phyloP scores from a whole-genome alignment of 2,797 vertebrate genomes.

The Poecile montanus region DNA sequence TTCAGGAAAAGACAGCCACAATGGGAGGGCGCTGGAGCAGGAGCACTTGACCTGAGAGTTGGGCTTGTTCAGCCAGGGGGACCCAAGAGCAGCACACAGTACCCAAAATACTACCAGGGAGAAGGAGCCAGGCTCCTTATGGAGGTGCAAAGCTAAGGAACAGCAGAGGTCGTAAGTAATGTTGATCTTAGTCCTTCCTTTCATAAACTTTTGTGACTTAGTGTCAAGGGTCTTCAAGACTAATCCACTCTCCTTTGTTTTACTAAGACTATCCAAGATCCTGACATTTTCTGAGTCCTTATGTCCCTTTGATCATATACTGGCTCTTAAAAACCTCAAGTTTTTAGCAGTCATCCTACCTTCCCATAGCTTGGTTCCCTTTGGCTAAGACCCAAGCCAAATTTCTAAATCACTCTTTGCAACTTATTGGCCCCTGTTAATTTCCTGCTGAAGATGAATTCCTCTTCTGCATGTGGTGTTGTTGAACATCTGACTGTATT shows the following conservation, averaged over 20 bases:
- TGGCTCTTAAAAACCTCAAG: background rate
- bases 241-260: conserved; percentile 5
- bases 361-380: background rate
- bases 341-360: background rate
- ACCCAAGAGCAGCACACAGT: background rate
- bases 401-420: background rate
- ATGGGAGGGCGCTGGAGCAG: background rate
- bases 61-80: background rate
- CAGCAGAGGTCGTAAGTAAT: background rate
- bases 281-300: background rate
- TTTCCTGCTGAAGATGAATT: background rate
- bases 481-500: background rate
- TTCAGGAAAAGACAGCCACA: background rate
- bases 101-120: background rate
- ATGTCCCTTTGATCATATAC: background rate
- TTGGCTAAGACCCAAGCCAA: background rate
- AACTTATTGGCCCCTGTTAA: background rate
- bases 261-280: background rate
- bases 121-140: background rate
- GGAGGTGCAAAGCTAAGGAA: background rate
- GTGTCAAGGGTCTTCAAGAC: background rate
- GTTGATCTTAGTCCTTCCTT: background rate
- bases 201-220: background rate
- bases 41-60: background rate
- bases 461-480: background rate